Base-by-base conservation (phyloP, 1,140 invertebrate genomes). In the Ylistrum balloti region DNA sequence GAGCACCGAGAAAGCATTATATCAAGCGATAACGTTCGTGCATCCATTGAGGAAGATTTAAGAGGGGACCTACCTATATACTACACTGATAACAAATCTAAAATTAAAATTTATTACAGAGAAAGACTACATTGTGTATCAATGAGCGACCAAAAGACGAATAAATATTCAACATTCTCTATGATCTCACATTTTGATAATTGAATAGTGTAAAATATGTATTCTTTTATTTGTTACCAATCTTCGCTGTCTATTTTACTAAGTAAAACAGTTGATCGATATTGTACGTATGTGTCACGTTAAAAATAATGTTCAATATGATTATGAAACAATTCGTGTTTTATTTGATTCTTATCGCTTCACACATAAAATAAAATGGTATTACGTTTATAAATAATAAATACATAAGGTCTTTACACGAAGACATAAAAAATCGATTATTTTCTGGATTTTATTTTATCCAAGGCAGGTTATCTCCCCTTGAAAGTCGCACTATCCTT, bases 31-130 rank as follows among this genome's bases (percentile, higher is more conserved):
- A 74, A 74, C 56, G 22, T 74, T 74, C 56, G 5, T n/a, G 22
- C n/a, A 28, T n/a, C 56, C 56, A 74, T 74, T 74, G 22, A n/a
- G 56, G 56, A 74, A 74, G 56, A 74, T 74, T 74, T 74, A 74
- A 74, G 56, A 74, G 56, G 13, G 56, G 28, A 74, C 1, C 22
- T 74, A 74, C 56, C 11, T 28, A 28, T 74, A 74, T 74, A n/a
- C 56, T 2, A 74, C 28, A 11, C 1, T 28, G 56, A 74, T 74
- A 56, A 74, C 56, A 1, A n/a, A 74, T 74, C 56, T 74, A 5
- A 74, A 74, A 74, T 74, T 74, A 74, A 74, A 74, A 74, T 74
- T 74, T 74, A 74, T 74, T 28, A 74, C 17, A n/a, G 22, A 2
- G 22, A n/a, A 74, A 5, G 56, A 74, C 56, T n/a, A 28, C 22